Evolutionary conservation across 2,113 vertebrate genomes (phyloP).

Genomic region (Argyrosomus japonicus): DNA sequence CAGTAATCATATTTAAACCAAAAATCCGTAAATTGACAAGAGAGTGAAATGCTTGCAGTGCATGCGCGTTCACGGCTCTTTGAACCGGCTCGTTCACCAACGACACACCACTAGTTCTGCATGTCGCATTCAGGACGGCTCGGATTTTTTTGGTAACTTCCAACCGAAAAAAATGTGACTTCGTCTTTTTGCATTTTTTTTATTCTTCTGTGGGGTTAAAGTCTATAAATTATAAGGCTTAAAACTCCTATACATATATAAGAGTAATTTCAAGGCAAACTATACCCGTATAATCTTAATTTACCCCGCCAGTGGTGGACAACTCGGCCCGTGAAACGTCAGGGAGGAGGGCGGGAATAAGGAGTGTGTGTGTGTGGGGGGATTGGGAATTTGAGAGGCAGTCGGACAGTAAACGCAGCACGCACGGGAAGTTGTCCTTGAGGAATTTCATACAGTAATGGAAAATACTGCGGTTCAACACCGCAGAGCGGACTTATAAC

Average conservation of each 20-base stretch:
- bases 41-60: too few relatives aligned
- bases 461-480: conserved; percentile 20
- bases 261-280: neutral
- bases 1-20: too few relatives aligned
- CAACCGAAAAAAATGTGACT: neutral
- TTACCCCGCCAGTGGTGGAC: neutral
- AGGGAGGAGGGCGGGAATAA: conserved; percentile 65
- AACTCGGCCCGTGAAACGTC: neutral
- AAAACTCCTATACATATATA: neutral
- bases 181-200: too few relatives aligned
- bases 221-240: too few relatives aligned
- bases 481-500: neutral
- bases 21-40: too few relatives aligned
- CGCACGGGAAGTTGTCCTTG: conserved; percentile 59
- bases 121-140: conserved; percentile 25
- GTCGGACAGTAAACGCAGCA: conserved; percentile 11
- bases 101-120: too few relatives aligned
- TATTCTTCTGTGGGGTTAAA: too few relatives aligned
- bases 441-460: conserved; percentile 53
- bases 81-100: too few relatives aligned
- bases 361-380: neutral
- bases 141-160: conserved; percentile 19
- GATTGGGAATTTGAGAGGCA: conserved; percentile 19
- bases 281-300: neutral
- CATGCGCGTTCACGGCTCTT: too few relatives aligned